Conservation (phyloP, 1,140 invertebrate genomes). For the Caenorhabditis elegans region WBcel235 BX284605.5:16416001-16416500, state of each 20-base stretch:
- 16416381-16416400: no score
- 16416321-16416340: neutral
- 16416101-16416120: neutral
- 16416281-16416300: neutral
- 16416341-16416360: no score
- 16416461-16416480: no score
- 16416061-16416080: neutral
- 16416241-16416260: neutral
- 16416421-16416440: no score
- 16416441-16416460: no score
- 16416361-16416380: no score
- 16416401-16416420: no score
- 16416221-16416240: neutral
- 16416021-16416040: neutral
- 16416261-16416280: neutral
- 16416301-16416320: neutral
- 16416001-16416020: neutral
- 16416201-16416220: neutral
- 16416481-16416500: no score
- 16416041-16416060: neutral
- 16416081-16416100: neutral
- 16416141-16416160: neutral
- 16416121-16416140: neutral
- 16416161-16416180: neutral
- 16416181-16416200: neutral